Evolutionary conservation across 2,888 invertebrate genomes (phyloP).

Genomic region (Dastarcus helophoroides): DNA sequence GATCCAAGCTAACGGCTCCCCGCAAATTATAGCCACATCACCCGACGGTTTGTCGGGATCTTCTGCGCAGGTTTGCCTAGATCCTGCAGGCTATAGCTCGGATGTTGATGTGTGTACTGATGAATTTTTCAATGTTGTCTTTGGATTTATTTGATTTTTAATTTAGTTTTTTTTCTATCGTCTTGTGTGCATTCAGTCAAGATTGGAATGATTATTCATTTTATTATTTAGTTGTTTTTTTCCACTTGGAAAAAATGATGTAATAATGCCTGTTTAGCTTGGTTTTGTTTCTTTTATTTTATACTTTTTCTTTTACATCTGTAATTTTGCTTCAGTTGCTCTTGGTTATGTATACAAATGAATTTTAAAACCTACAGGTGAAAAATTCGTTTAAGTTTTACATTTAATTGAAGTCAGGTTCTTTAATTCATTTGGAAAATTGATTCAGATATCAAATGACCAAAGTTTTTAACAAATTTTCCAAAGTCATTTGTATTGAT

Average conservation of each 20-base stretch:
- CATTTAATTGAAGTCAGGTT: too few species aligned
- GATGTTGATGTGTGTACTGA: conserved; percentile 68
- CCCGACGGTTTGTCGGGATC: conserved; percentile 38
- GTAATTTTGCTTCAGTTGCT: too few species aligned
- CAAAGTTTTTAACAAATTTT: too few species aligned
- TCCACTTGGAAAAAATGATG: conserved; percentile 11
- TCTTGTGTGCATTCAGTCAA: conserved; percentile 9
- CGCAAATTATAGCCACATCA: conserved; percentile 41
- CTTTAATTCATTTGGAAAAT: too few species aligned
- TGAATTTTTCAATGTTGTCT: conserved; percentile 18
- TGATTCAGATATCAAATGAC: too few species aligned
- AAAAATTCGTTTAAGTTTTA: too few species aligned
- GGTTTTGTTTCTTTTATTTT: conserved; percentile 29
- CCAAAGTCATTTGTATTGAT: too few species aligned
- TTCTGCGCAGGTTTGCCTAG: conserved; percentile 66
- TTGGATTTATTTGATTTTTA: conserved; percentile 11
- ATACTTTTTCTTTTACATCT: conserved; percentile 13
- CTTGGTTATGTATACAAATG: conserved; percentile 4
- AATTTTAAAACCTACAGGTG: too few species aligned
- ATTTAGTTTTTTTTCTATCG: conserved; percentile 9
- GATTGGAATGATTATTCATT: conserved; percentile 7
- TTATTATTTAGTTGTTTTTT: conserved; percentile 22
- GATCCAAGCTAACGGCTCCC: conserved; percentile 41
- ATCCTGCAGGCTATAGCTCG: conserved; percentile 55
- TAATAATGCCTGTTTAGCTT: conserved; percentile 31